Evolutionary conservation across 2,113 vertebrate genomes (phyloP).

Genomic region (Gnathonemus longibarbis): DNA sequence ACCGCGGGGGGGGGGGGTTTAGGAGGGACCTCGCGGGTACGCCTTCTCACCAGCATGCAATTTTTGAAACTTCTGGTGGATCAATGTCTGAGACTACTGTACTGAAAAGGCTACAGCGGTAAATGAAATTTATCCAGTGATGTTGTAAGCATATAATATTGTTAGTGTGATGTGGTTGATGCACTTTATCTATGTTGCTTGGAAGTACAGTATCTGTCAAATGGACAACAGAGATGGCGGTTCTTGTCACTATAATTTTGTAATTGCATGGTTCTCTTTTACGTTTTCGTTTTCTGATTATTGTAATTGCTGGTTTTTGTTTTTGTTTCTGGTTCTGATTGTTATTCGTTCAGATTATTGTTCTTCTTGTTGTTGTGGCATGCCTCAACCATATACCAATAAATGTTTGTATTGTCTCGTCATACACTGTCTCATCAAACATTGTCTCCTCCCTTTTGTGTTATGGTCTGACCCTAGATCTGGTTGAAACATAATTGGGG

Average conservation of each 20-base stretch:
- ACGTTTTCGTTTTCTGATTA: neutral
- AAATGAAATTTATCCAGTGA: neutral
- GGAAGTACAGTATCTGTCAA: neutral
- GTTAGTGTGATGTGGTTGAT: neutral
- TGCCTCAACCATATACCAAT: neutral
- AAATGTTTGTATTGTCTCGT: neutral
- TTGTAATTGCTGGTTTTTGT: no score
- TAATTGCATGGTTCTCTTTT: neutral
- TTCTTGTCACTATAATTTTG: neutral
- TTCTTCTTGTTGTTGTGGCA: neutral
- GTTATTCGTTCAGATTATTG: neutral
- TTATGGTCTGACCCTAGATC: neutral
- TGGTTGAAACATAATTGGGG: neutral
- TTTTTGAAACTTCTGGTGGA: neutral
- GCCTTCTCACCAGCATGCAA: neutral
- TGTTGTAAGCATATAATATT: neutral
- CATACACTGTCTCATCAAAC: neutral
- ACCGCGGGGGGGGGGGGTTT: fast-evolving
- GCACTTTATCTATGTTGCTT: neutral
- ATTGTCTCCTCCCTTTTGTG: neutral
- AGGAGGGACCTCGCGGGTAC: neutral
- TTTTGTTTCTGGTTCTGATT: neutral
- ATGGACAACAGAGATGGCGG: neutral
- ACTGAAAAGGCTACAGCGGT: neutral
- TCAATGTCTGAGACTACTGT: neutral